These are phyloP conservation scores for Elachura formosa DNA, from an alignment of 2,113 vertebrate genomes.

Conservation along the genomic window DNA sequence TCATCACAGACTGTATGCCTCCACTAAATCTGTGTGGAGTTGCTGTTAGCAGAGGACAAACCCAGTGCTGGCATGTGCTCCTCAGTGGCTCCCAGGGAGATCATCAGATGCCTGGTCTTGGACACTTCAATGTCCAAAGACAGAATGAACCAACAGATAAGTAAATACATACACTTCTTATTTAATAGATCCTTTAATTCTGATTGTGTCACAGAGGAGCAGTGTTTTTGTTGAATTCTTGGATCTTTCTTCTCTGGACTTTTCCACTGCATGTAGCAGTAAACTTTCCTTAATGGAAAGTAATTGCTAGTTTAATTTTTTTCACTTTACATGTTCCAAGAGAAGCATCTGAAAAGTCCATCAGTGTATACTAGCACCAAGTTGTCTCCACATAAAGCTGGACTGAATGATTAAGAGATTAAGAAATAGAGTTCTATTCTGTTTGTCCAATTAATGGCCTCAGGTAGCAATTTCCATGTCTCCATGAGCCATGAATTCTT, in stretches of 20 bases:
- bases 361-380: neutral
- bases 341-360: conserved; percentile 23
- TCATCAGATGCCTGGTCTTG: neutral
- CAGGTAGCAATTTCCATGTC: neutral
- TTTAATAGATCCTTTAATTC: neutral
- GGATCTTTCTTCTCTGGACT: neutral
- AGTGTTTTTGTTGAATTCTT: neutral
- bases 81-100: neutral
- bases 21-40: conserved; percentile 12
- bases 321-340: neutral
- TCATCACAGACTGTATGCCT: conserved; percentile 33
- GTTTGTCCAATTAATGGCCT: neutral
- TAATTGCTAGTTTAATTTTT: neutral
- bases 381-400: neutral
- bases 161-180: neutral
- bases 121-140: neutral
- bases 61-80: neutral
- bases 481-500: neutral
- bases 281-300: neutral
- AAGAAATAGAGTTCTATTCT: neutral
- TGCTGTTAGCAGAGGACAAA: neutral
- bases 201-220: neutral
- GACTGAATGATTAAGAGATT: neutral
- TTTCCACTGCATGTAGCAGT: neutral
- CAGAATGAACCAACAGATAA: neutral